phyloP scores from a whole-genome alignment of 2,888 invertebrate genomes.

The Caenorhabditis imperialis region DNA sequence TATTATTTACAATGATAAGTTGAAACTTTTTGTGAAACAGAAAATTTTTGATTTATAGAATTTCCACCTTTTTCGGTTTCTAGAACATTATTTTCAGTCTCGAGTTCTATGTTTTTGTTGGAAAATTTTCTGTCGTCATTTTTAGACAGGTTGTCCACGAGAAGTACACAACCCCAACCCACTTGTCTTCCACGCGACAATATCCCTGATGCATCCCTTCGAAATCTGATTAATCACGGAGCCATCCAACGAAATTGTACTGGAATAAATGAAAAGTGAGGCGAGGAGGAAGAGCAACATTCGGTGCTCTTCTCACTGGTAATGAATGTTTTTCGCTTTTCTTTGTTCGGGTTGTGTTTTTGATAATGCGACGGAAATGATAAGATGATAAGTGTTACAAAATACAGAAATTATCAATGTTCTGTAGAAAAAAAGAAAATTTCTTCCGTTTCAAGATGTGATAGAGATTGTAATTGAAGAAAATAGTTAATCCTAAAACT shows the following conservation, averaged over 20 bases:
- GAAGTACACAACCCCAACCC: constrained; percentile 14
- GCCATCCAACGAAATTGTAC: constrained; percentile 12
- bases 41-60: background rate
- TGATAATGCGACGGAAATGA: too few species aligned
- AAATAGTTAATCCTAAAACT: too few species aligned
- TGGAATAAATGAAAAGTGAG: constrained; percentile 1
- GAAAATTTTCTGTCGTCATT: constrained; percentile 1
- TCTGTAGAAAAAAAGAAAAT: too few species aligned
- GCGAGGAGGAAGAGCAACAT: background rate
- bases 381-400: too few species aligned
- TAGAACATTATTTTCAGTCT: background rate
- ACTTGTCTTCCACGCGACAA: constrained; percentile 34
- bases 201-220: constrained; percentile 6
- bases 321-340: background rate
- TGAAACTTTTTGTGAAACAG: background rate
- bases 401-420: too few species aligned
- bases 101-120: too few species aligned
- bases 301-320: background rate
- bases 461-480: too few species aligned
- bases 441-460: too few species aligned
- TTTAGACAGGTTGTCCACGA: too few species aligned
- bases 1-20: background rate
- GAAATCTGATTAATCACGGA: constrained; percentile 10
- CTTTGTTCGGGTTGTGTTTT: too few species aligned
- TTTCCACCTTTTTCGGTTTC: background rate